A percentile compares a stretch with the other conserved stretches of the same genome.
Conservation (phyloP, 2,888 invertebrate genomes). For the Nomada fabriciana region DNA sequence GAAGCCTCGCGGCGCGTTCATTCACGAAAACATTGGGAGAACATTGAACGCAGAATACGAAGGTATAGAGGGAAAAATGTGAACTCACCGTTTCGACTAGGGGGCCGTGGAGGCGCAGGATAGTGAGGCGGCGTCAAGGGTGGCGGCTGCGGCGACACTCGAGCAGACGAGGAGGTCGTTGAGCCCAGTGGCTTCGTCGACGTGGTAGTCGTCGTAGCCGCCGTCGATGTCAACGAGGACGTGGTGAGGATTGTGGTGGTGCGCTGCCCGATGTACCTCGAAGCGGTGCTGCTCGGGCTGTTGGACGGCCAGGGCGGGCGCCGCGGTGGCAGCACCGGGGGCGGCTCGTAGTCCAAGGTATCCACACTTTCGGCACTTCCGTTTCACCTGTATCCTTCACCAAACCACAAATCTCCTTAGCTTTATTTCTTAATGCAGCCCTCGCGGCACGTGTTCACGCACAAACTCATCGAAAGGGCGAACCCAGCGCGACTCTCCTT, state of each 20-base stretch:
- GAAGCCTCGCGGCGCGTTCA: too few species aligned
- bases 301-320: conserved; percentile 83
- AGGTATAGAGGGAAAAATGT: conserved; percentile 4
- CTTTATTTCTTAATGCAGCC: not conserved
- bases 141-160: conserved; percentile 73
- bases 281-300: conserved; percentile 59
- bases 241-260: conserved; percentile 53
- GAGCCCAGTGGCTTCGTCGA: conserved; percentile 70
- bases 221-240: conserved; percentile 58
- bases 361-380: conserved; percentile 84
- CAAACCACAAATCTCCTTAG: conserved; percentile 28
- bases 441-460: conserved; percentile 30
- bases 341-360: conserved; percentile 85
- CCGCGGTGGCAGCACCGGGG: conserved; percentile 85
- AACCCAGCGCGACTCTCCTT: not conserved
- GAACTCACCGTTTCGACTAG: conserved; percentile 83
- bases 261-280: conserved; percentile 57
- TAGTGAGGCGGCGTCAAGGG: conserved; percentile 82
- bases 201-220: conserved; percentile 66
- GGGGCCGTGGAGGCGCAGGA: conserved; percentile 84
- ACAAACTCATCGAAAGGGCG: conserved; percentile 20
- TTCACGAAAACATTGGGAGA: not conserved
- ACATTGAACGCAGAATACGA: too few species aligned
- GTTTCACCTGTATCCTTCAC: conserved; percentile 77
- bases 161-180: conserved; percentile 69